These are phyloP conservation scores for Thomomys bottae DNA, from an alignment of 2,113 vertebrate species.

Conservation along the genomic window DNA sequence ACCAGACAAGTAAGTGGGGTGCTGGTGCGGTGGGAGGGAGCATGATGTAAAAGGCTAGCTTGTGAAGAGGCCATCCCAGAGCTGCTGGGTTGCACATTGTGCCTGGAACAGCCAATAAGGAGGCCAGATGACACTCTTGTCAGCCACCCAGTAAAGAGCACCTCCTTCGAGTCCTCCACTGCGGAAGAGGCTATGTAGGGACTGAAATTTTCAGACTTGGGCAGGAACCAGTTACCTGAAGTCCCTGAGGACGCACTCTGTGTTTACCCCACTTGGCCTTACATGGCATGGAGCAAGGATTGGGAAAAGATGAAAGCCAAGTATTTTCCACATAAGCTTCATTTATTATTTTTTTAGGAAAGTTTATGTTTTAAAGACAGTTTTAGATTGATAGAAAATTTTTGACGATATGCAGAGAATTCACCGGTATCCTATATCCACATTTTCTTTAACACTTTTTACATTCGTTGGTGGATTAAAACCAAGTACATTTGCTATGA, in stretches of 20 bases:
- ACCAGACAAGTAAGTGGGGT: background rate
- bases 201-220: background rate
- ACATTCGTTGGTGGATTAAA: background rate
- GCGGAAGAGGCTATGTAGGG: background rate
- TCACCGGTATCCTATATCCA: background rate
- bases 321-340: background rate
- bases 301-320: background rate
- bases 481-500: background rate
- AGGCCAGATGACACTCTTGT: background rate
- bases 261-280: background rate
- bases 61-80: background rate
- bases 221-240: background rate
- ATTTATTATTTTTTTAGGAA: no score
- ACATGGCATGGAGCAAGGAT: background rate
- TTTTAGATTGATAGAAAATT: slow-evolving; percentile 36
- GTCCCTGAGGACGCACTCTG: background rate
- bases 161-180: no score
- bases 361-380: background rate
- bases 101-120: background rate
- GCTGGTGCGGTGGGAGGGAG: no score
- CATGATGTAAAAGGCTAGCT: background rate
- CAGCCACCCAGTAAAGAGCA: no score
- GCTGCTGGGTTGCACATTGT: fast-evolving
- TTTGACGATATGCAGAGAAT: background rate
- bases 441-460: background rate